These are phyloP conservation scores for Eublepharis macularius DNA, from an alignment of 2,113 vertebrate species.

Conservation along the genomic window DNA sequence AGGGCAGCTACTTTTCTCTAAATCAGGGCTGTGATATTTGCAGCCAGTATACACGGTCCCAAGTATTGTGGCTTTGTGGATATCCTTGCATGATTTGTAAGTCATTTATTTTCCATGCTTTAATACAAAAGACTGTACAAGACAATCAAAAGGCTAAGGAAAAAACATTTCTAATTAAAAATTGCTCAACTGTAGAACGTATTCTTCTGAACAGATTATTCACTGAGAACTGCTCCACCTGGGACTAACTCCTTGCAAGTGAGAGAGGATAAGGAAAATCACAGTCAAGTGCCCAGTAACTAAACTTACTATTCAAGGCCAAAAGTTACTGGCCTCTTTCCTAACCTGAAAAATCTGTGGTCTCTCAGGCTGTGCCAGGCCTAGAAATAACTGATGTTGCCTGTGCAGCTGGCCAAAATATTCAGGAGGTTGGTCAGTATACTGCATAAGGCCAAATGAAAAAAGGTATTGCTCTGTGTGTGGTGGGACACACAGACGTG, in stretches of 20 bases:
- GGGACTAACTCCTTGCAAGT: neutral
- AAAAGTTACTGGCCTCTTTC: constrained; percentile 35
- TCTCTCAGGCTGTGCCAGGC: constrained; percentile 48
- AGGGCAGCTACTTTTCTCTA: neutral
- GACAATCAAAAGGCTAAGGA: neutral
- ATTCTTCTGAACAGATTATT: neutral
- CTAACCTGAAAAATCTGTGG: constrained; percentile 52
- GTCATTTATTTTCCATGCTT: neutral
- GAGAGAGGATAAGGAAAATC: constrained; percentile 21
- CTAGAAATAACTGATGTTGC: constrained; percentile 51
- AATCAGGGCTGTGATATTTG: neutral
- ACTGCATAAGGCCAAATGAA: constrained; percentile 42
- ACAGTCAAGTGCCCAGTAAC: neutral
- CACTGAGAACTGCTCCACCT: neutral
- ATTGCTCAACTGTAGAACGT: neutral
- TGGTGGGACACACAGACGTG: constrained; percentile 25
- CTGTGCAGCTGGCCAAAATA: constrained; percentile 47
- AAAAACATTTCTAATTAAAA: neutral
- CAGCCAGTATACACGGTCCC: neutral
- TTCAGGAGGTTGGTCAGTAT: constrained; percentile 43
- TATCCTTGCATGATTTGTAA: neutral
- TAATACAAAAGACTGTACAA: neutral
- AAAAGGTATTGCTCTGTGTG: constrained; percentile 57
- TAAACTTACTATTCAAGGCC: constrained; percentile 10
- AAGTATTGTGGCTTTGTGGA: neutral